phyloP scores from a whole-genome alignment of 2,113 vertebrate genomes.

The Corynorhinus townsendii region DNA sequence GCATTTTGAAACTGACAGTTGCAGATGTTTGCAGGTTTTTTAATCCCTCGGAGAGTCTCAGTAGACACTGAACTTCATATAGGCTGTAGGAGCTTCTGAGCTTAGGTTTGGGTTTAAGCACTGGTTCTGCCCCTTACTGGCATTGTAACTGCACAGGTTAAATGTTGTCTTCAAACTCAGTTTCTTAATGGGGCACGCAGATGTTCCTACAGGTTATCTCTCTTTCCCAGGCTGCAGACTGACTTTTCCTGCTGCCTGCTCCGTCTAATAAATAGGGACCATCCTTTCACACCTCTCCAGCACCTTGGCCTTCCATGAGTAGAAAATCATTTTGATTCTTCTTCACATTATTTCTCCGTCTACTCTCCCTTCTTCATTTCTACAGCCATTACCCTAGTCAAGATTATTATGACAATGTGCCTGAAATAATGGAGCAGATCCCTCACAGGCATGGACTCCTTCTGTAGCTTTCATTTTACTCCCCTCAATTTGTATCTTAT shows the following conservation, averaged over 20 bases:
- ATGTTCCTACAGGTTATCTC: neutral
- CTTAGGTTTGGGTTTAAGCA: neutral
- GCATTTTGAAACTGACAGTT: neutral
- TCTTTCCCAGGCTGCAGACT: neutral
- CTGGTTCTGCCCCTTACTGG: neutral
- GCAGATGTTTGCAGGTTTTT: neutral
- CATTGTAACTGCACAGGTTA: neutral
- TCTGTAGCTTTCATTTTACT: neutral
- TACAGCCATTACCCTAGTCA: neutral
- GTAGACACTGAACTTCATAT: neutral
- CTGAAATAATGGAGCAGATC: neutral
- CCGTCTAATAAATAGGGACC: fast-evolving
- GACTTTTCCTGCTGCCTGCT: neutral
- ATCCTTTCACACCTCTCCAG: neutral
- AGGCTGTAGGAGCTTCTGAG: neutral
- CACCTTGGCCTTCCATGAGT: neutral
- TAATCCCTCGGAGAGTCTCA: neutral
- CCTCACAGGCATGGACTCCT: neutral
- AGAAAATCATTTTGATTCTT: neutral
- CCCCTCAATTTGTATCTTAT: neutral
- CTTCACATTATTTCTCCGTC: neutral
- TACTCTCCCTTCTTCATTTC: neutral
- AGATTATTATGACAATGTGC: neutral
- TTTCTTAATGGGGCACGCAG: neutral
- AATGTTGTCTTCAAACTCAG: neutral